Percentiles rank a stretch among this genome's conserved stretches.
These are phyloP conservation scores for Chymomyza caudatula DNA, from an alignment of 2,888 invertebrate genomes.

Conservation along the genomic window DNA sequence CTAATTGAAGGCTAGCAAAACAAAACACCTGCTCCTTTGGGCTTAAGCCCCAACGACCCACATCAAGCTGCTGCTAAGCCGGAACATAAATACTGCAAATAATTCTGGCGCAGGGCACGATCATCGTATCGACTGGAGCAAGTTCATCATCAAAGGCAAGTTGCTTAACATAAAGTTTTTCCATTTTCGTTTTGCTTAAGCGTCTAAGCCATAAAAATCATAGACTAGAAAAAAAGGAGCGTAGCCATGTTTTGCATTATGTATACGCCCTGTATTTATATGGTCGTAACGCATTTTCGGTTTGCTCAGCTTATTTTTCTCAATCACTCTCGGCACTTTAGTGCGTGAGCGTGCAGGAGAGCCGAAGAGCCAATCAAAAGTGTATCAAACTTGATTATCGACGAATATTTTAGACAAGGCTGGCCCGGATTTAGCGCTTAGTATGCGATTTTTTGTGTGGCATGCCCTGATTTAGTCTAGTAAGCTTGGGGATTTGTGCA, in stretches of 20 bases:
- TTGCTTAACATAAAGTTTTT: slow-evolving; percentile 50
- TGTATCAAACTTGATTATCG: slow-evolving; percentile 68
- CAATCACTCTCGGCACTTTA: slow-evolving; percentile 51
- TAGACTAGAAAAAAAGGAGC: slow-evolving; percentile 31
- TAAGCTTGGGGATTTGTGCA: slow-evolving; percentile 61
- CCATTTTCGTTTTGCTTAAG: slow-evolving; percentile 44
- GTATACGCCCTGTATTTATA: slow-evolving; percentile 20
- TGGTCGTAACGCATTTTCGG: slow-evolving; percentile 15
- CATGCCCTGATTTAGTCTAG: slow-evolving; percentile 51
- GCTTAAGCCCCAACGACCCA: neutral
- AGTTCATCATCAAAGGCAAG: slow-evolving; percentile 54
- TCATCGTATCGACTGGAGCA: slow-evolving; percentile 54
- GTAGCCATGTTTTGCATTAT: slow-evolving; percentile 8
- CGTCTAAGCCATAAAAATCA: slow-evolving; percentile 51
- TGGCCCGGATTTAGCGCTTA: slow-evolving; percentile 31
- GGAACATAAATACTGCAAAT: slow-evolving; percentile 34
- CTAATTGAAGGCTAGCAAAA: neutral
- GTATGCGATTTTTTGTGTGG: slow-evolving; percentile 50
- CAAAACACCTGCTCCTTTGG: neutral
- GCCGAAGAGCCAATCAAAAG: slow-evolving; percentile 12
- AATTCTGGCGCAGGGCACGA: slow-evolving; percentile 24
- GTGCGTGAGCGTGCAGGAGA: slow-evolving; percentile 29
- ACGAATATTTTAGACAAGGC: slow-evolving; percentile 48
- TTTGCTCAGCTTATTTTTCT: slow-evolving; percentile 44
- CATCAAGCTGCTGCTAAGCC: slow-evolving; percentile 40